phyloP scores from a whole-genome alignment of 2,888 invertebrate genomes.

The Ornithoptera alexandrae region DNA sequence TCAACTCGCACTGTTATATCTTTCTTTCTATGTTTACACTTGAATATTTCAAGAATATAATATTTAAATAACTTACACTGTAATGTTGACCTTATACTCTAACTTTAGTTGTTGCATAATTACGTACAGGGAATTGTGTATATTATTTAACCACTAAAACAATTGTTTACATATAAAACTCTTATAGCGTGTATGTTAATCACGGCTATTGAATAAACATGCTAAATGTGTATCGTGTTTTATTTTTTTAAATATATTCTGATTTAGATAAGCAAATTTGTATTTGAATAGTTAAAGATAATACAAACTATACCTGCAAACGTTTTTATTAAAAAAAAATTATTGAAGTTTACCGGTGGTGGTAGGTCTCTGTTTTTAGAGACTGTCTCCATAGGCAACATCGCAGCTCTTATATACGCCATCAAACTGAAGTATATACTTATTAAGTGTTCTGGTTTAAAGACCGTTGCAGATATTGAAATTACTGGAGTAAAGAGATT shows the following conservation, averaged over 20 bases:
- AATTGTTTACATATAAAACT: conserved; percentile 51
- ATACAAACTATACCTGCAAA: too few relatives aligned
- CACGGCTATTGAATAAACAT: conserved; percentile 56
- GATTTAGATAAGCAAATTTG: too few relatives aligned
- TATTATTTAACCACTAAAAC: conserved; percentile 54
- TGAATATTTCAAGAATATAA: conserved; percentile 9
- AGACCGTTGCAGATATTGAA: too few relatives aligned
- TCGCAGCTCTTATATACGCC: too few relatives aligned
- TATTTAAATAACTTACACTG: conserved; percentile 4
- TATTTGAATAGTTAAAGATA: too few relatives aligned
- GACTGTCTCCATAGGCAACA: too few relatives aligned
- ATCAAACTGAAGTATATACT: too few relatives aligned
- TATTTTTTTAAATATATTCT: background rate
- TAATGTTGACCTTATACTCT: conserved; percentile 37
- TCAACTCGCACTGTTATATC: background rate
- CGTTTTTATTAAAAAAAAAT: too few relatives aligned
- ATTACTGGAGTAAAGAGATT: too few relatives aligned
- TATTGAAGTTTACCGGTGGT: too few relatives aligned
- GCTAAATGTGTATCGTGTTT: conserved; percentile 41
- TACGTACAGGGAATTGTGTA: conserved; percentile 68
- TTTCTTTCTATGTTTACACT: conserved; percentile 8
- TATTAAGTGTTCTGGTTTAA: too few relatives aligned
- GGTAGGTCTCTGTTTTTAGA: too few relatives aligned
- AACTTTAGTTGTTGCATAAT: conserved; percentile 54
- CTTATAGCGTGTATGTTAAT: conserved; percentile 53